Evolutionary conservation across 2,888 invertebrate species (phyloP), one percentile per base, ranked within the genome.

Genomic region (Hylaea fasciaria): DNA sequence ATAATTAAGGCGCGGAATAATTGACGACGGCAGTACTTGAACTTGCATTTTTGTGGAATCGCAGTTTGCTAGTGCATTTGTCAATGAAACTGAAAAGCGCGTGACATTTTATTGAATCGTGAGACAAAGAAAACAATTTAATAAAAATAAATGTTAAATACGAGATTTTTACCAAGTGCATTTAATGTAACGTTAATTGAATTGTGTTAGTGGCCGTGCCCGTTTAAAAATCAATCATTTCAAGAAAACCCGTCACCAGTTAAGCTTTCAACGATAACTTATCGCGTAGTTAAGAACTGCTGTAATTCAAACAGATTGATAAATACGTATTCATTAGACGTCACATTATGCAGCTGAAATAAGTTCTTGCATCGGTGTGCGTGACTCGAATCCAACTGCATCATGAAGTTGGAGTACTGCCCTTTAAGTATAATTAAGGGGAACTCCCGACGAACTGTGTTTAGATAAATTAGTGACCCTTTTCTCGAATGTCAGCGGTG

Each of bases 401-500:
- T 12, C 8, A 7, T 16, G 22, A 40, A 40, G 37, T 35, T 40
- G 2, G 10, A 46, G 39, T 49, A 56, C 43, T 56, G 49, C 14
- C 2, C 22, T 28, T 22, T 87, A 88, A 89, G 88, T 89, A 89
- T 89, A 89, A 89, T 86, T 87, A 86, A 85, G 84, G 52, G 81
- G 74, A 81, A 78, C 81, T 83, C 76, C 76, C 76, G 69, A 77
- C 78, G 76, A 82, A 85, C 83, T 81, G 75, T 83, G 89, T 85
- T 87, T 82, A 87, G 87, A 90, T 90, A 89, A 88, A 90, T 89
- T 89, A 87, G 87, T 77, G 84, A 89, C 90, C 90, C 90, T 89
- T 89, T 89, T 87, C 89, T 84, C 77, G 87, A 90, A 86, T 83
- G 90, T 89, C 90, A 88, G 83, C 86, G 71, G 73, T 76, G 73